Base-by-base conservation (phyloP, 2,113 vertebrate species). In the Mystacornis crossleyi region DNA sequence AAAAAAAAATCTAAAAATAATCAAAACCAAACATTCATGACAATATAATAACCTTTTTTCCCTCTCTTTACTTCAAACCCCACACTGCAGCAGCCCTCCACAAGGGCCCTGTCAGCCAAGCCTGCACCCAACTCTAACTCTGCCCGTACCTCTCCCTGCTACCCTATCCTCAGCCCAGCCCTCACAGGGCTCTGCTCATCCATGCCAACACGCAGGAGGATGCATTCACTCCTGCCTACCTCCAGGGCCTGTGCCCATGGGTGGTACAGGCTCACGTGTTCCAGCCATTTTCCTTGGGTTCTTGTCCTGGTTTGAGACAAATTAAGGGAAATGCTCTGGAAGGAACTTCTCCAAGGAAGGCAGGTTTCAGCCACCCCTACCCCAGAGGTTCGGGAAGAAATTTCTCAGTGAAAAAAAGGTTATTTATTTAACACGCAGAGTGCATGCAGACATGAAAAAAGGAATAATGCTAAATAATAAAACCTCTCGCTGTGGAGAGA, bases 191-290 rank as follows among this genome's bases (percentile, higher is more conserved):
- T 7, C 36, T 78, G 53, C 26, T 7, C 31, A 33, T 15, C 55
- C 20, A 0, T 4, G 5, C 33, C 29, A 20, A 7, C 29, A 23
- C 0, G 0, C 19, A 17, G 53, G 21, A 50, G 21, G 17, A 23
- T 65, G 25, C 18, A 24, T 16, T 43, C 34, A 28, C 34, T 31
- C 25, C 20, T 10, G 13, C 1, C 2, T 5, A 5, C 9, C 31
- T 33, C 50, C 43, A 50, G 34, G 20, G 14, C 18, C 31, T 79
- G 18, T 34, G 17, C 31, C 42, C 36, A 2, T 9, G 18, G 18
- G 14, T 16, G 36, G 4, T 12, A 8, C 25, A 42, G 29, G 20
- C 4, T 54, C n/a, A 10, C 0, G 0, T 18, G 54, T 33, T n/a
- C n/a, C 54, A 61, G 54, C 6, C 5, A 2, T 42, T 31, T 14